Conservation (phyloP, 2,797 vertebrate genomes). For the Eleutherodactylus coqui region DNA sequence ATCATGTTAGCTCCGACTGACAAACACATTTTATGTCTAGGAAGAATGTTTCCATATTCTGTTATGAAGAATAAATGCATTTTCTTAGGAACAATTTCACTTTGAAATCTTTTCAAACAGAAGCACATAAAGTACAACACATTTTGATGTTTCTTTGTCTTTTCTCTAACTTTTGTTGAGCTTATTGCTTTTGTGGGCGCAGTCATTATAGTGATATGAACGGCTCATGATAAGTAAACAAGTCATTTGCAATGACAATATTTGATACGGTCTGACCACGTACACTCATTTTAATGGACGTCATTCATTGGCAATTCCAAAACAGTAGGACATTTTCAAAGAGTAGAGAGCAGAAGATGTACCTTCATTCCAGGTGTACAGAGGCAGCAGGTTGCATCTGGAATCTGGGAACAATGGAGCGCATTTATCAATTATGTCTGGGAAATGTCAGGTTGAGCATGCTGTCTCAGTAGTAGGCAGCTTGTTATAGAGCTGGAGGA, state of each 20-base stretch:
- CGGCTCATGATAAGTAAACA: not conserved
- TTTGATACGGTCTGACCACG: not conserved
- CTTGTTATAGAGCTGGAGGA: no score
- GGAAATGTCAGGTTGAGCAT: no score
- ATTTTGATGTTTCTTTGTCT: conserved; percentile 29
- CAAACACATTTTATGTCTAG: conserved; percentile 60
- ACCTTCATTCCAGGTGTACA: not conserved
- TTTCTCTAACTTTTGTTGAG: not conserved
- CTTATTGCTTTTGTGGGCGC: conserved; percentile 43
- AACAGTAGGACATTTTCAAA: not conserved
- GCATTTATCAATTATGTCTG: no score
- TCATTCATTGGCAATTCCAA: not conserved
- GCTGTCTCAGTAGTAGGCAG: no score
- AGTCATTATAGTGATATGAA: conserved; percentile 32
- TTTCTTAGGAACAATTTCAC: conserved; percentile 52
- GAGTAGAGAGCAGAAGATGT: not conserved
- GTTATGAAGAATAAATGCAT: conserved; percentile 57
- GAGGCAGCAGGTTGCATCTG: not conserved
- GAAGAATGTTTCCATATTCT: conserved; percentile 49
- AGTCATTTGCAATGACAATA: conserved; percentile 13
- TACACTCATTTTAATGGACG: not conserved
- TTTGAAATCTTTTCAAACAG: conserved; percentile 62
- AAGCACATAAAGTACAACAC: conserved; percentile 46
- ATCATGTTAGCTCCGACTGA: conserved; percentile 59
- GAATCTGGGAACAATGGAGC: no score